phyloP scores from a whole-genome alignment of 2,888 invertebrate species.

The Gasteruption jaculator region DNA sequence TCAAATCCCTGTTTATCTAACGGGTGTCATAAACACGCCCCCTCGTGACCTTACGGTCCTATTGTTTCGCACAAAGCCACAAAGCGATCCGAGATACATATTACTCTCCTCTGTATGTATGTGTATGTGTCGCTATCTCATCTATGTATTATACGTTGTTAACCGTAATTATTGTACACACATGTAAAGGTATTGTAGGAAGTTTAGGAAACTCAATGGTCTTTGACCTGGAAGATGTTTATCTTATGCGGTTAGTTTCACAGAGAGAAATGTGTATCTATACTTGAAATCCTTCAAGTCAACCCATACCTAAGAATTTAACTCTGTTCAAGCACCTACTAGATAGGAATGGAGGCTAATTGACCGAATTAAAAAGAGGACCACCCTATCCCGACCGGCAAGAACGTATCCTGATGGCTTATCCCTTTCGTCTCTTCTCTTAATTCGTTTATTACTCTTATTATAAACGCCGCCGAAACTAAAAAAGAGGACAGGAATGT shows the following conservation, averaged over 20 bases:
- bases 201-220: slow-evolving; percentile 22
- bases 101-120: too few relatives aligned
- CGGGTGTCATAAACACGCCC: slow-evolving; percentile 47
- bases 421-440: slow-evolving; percentile 18
- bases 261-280: slow-evolving; percentile 18
- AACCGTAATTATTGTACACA: slow-evolving; percentile 6
- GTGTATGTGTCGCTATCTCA: too few relatives aligned
- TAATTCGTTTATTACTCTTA: slow-evolving; percentile 34
- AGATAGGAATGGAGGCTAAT: slow-evolving; percentile 24
- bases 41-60: slow-evolving; percentile 25
- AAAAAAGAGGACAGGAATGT: too few relatives aligned
- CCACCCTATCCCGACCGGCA: slow-evolving; percentile 25
- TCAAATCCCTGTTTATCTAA: slow-evolving; percentile 41
- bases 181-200: slow-evolving; percentile 19
- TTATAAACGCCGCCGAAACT: slow-evolving; percentile 25
- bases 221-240: slow-evolving; percentile 11
- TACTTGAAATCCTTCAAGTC: neutral
- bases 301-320: too few relatives aligned
- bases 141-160: slow-evolving; percentile 18
- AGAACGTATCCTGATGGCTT: too few relatives aligned
- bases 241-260: too few relatives aligned
- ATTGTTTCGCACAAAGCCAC: slow-evolving; percentile 47
- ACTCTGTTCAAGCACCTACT: too few relatives aligned
- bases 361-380: slow-evolving; percentile 37
- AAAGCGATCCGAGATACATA: slow-evolving; percentile 31